These are phyloP conservation scores for Chymomyza fuscimana DNA, from an alignment of 2,888 invertebrate species.

Conservation along the genomic window DNA sequence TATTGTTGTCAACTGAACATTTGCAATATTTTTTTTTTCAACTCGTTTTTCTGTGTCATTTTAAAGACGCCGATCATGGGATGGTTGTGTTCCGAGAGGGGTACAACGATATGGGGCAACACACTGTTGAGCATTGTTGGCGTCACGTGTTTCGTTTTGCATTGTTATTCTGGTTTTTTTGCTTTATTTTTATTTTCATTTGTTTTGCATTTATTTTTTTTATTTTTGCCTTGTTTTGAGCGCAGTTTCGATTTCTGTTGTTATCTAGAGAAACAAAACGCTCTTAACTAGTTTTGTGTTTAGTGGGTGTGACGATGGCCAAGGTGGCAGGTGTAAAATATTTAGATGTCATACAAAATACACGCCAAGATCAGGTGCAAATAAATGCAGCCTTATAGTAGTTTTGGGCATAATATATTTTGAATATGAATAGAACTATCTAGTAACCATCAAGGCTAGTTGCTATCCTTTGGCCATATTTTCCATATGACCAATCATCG, in stretches of 20 bases:
- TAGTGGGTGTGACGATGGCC: conserved; percentile 28
- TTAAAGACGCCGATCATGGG: conserved; percentile 16
- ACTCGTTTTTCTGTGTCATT: conserved; percentile 64
- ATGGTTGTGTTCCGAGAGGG: not conserved
- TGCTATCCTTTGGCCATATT: not conserved
- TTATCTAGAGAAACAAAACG: conserved; percentile 32
- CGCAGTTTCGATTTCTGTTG: conserved; percentile 63
- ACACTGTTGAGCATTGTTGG: conserved; percentile 18
- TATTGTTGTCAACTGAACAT: conserved; percentile 56
- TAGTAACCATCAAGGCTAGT: not conserved
- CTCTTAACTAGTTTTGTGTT: not conserved
- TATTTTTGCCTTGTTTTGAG: not conserved
- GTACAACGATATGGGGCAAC: not conserved
- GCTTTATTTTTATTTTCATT: not conserved
- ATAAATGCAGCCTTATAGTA: too few relatives aligned
- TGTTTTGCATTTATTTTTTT: not conserved
- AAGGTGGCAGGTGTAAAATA: conserved; percentile 42
- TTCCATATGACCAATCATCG: not conserved
- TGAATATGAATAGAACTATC: too few relatives aligned
- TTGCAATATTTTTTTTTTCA: conserved; percentile 25
- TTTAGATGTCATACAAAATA: not conserved
- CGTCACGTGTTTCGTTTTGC: conserved; percentile 55
- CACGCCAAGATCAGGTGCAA: not conserved
- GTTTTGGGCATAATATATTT: too few relatives aligned
- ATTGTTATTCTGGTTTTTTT: not conserved